Base-by-base conservation (phyloP, 2,797 vertebrate genomes). In the Thunnus albacares region DNA sequence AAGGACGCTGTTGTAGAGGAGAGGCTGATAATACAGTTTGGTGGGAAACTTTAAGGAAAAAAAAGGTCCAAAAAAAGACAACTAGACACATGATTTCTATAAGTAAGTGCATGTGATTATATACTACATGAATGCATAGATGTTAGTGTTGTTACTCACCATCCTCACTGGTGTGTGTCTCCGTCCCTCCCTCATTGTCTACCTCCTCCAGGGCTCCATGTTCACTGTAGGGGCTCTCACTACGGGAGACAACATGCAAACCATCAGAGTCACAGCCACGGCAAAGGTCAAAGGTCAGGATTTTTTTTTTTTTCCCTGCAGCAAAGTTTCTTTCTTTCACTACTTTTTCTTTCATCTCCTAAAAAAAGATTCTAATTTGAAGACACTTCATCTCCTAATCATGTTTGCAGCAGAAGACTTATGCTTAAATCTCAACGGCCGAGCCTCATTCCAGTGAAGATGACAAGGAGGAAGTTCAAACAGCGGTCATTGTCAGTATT, bases 211-310 rank as follows among this genome's bases (percentile, higher is more conserved):
- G 83, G 0, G 97, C 97, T 80, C 98, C 97, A 1, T 99, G 98
- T 82, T 99, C 98, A 18, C 98, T 99, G 90, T 97, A 99, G 0
- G 98, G 98, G 86, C 98, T 99, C 92, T 99, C 98, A 62, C 98
- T 99, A 95, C 33, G 69, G 81, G 75, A 66, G 55, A 81, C 24
- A 78, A 75, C 60, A 77, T 35, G 38, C 30, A 78, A 77, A 78
- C 18, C 8, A 74, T 78, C 45, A 84, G 55, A 17, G 56, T 73
- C 76, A 86, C 28, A 35, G 64, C 49, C 49, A 65, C 28, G 20
- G 30, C 59, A 35, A 9, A 6, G 15, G 13, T 72, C 35, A 75
- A 58, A 17, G 56, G 55, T 80, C 67, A 75, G 0, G 13, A 51
- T 15, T 5, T 20, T 3, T 20, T 24, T 24, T 24, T 24, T 24